Base-by-base conservation (phyloP, 2,797 vertebrate species). In the Enteromius anoplus region DNA sequence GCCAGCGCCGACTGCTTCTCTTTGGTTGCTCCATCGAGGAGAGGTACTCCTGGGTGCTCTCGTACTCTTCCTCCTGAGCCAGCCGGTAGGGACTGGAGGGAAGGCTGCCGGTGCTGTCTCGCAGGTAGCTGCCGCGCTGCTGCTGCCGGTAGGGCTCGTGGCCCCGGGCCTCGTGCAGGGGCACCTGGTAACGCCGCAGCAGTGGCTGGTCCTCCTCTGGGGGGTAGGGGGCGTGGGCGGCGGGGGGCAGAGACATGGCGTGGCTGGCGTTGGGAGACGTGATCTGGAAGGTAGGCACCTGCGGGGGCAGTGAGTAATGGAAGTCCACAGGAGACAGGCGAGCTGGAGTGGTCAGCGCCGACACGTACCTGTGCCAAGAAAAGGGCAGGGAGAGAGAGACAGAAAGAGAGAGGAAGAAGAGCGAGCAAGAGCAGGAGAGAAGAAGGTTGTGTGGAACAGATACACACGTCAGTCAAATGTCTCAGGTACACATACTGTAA, bases 231-330 rank as follows among this genome's bases (percentile, higher is more conserved):
- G 95, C 92, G 90, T 93, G 96, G 70, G 96, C 96, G 5, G 96
- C 97, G 0, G 97, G 97, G 5, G 97, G 97, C 87, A 98, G 94
- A 80, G 97, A 98, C 90, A 96, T 95, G 32, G 97, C 97, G 0
- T 98, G 98, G 58, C 94, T 96, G 19, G 97, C 95, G 90, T 97
- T 98, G 70, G 96, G 97, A 58, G 97, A 97, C 40, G 98, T 98
- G 94, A 99, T 98, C 95, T 99, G 97, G 68, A 99, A 98, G 90
- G 96, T 98, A 91, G 97, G 97, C 95, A 98, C 96, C 96, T 97
- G 96, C 12, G 96, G 93, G 85, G 97, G 93, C 93, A 98, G 94
- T 86, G 97, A 97, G 94, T 97, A 99, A 93, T 97, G 97, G 95
- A 98, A 96, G 93, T 99, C 97, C 87, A 98, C 97, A 0, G 98